Evolutionary conservation across 2,888 invertebrate species (phyloP), one percentile per base, ranked within the genome.

Genomic region (Apamea crenata): DNA sequence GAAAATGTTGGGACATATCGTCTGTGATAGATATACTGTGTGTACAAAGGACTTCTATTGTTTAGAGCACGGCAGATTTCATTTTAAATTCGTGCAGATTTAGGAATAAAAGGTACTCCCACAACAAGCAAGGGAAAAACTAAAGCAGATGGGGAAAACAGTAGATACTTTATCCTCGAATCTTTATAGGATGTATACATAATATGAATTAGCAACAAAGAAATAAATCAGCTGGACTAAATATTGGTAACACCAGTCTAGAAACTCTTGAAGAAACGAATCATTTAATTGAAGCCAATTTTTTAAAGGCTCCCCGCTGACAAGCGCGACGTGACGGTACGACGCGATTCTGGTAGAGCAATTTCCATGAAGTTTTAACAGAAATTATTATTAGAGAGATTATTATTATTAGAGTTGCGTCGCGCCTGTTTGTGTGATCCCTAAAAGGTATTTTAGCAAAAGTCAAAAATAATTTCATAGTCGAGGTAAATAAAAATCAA

Each of bases 1-100:
- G 84, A 86, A 84, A 87, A 87, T 86, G 85, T 84, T 75, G 86
- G 82, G 89, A 88, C 89, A 89, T 89, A 89, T 89, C 89, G 89
- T 88, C 84, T 80, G 74, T 87, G 87, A 84, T 89, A 85, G 86
- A 86, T 86, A 86, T 86, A 85, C 80, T 80, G 80, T 70, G 73
- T 56, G 44, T 50, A 85, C 81, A 81, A 86, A 81, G 29, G 77
- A 59, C 74, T 56, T 81, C 74, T 78, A 81, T 86, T 86, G 86
- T 85, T 68, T 74, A 56, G 14, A 63, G 29, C 21, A 65, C 36
- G 83, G 73, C 83, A 80, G 86, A 86, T 83, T 83, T 83, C n/a
- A 80, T 83, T 83, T 85, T 77, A 67, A 85, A 82, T 79, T 76
- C 16, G 59, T 59, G 76, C 83, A 76, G 65, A 77, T 74, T 84